Evolutionary conservation across 1,140 invertebrate genomes (phyloP), one percentile per base, ranked within the genome.

Genomic region (Drosophila varians): DNA sequence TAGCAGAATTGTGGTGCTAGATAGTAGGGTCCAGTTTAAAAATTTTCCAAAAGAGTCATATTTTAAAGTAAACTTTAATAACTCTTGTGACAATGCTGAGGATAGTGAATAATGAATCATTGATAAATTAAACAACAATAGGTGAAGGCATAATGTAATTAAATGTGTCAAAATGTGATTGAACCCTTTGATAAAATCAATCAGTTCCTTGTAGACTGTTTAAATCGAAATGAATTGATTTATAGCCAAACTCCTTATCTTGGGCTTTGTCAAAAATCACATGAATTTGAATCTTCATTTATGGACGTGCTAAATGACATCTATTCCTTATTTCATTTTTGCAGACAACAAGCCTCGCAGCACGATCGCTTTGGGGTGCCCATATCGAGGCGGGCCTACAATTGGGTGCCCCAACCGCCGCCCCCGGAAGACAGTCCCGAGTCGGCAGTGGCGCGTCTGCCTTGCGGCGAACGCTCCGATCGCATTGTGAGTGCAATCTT

Each of bases 311-410:
- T 42, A 25, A 53, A 11, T 53, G 5, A 40, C 2, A 40, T 38
- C 2, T 38, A 3, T 26, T 14, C 25, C 18, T n/a, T n/a, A 28
- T 54, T 36, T 8, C n/a, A n/a, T n/a, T 11, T 66, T 28, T 38
- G 26, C 51, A 94, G 96, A 74, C 96, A 96, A 62, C 96, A 97
- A 91, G 95, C 95, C 79, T 93, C 95, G 57, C 96, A 97, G 89
- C 97, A 97, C 92, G 96, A 97, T 92, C 93, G 96, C 72, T 96
- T 96, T 94, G 96, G 96, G 66, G 93, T 98, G 60, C 97, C 97
- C 36, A 87, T 91, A 49, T 91, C 90, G 54, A 97, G 97, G 92
- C 92, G 96, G 66, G 95, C 96, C 90, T 97, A 97, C 92, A 98
- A 97, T 92, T 98, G 97, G 97, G 96, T 98, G 86, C 95, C 96